Percentiles rank a stretch among this genome's conserved stretches.
These are phyloP conservation scores for Clivina fossor DNA, from an alignment of 2,888 invertebrate species.

Conservation along the genomic window DNA sequence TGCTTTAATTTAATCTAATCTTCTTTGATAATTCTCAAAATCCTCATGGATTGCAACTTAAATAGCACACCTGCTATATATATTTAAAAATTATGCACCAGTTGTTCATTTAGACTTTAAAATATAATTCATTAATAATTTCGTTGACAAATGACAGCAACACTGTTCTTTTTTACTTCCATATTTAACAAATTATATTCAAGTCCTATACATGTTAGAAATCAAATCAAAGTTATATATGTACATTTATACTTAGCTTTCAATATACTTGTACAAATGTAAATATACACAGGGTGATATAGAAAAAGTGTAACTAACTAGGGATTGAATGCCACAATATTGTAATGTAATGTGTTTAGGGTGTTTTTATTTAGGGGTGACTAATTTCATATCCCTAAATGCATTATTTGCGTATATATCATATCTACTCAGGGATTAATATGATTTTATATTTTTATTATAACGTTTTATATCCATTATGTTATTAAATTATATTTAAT, in stretches of 20 bases:
- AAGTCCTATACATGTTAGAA: no score
- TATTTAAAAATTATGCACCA: no score
- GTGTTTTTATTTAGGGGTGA: slow-evolving; percentile 12
- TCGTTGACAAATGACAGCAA: no score
- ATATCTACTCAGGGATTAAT: no score
- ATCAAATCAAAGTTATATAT: slow-evolving; percentile 19
- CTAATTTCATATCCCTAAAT: slow-evolving; percentile 9
- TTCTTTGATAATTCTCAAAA: no score
- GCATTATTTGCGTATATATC: slow-evolving; percentile 10
- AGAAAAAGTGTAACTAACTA: background rate
- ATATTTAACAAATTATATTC: no score
- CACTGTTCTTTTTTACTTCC: no score
- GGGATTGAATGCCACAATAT: slow-evolving; percentile 17
- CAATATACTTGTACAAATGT: slow-evolving; percentile 2
- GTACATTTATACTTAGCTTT: background rate
- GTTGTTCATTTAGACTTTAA: no score
- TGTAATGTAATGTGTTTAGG: slow-evolving; percentile 21
- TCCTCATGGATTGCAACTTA: no score
- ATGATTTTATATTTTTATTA: background rate
- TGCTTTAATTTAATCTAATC: no score
- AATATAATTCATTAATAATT: no score
- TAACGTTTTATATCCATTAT: background rate
- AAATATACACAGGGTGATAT: slow-evolving; percentile 6
- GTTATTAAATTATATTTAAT: background rate
- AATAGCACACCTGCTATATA: no score